Evolutionary conservation across 2,797 vertebrate species (phyloP), one percentile per base, ranked within the genome.

Genomic region (Paguma larvata): DNA sequence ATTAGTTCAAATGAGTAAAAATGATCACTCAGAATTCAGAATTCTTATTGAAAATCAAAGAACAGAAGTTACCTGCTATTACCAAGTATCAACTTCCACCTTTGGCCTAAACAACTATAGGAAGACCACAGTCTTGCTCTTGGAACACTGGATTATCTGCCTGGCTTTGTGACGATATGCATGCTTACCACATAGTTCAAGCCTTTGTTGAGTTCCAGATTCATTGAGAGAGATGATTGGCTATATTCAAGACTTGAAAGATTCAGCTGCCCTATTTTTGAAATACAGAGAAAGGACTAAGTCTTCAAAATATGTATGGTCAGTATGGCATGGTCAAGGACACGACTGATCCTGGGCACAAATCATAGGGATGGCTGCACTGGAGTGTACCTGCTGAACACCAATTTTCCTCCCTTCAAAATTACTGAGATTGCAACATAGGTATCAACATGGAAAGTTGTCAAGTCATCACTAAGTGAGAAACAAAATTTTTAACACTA

Each of bases 41-140:
- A 62, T 72, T 94, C 34, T 65, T 73, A 9, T n/a, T 67, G 32
- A 79, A 95, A 96, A 73, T 68, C 46, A 51, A 79, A 88, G 25
- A 77, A 83, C n/a, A 78, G 53, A 93, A 68, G 10, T 67, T 62
- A 38, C 5, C 18, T 38, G 3, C 25, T 91, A 4, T 83, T 90
- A 44, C 48, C 80, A 91, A 48, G n/a, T n/a, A 25, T 27, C 56
- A 83, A 12, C 34, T 77, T 89, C 72, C 32, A 77, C 7, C 53
- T n/a, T 7, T 38, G 67, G 34, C 59, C 7, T 23, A 53, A 44
- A 41, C 8, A 75, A 16, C 41, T 30, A 27, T 4, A 87, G 70
- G 7, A 73, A 85, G 38, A 92, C 11, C 21, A 95, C 27, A 59
- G 53, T n/a, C 56, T 85, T 79, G 21, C 27, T 46, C 51, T 90